A percentile compares a stretch with the other conserved stretches of the same genome.
Evolutionary conservation across 2,888 invertebrate species (phyloP).

Genomic region (Luffia ferchaultella): DNA sequence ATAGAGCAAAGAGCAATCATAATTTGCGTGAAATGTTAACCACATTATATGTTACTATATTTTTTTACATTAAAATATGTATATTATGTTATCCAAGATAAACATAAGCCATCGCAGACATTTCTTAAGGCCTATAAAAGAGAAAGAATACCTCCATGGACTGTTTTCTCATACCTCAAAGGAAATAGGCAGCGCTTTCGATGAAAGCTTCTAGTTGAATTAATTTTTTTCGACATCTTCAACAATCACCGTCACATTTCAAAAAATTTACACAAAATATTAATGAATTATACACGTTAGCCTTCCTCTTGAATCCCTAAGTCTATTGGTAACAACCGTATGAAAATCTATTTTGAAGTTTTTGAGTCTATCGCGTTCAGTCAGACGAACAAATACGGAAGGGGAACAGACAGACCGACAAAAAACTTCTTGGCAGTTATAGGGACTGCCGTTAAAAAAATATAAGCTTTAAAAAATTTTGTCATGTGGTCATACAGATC

Average conservation of each 20-base stretch:
- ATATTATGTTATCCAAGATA: constrained; percentile 3
- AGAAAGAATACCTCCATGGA: constrained; percentile 4
- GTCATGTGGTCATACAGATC: too few species aligned
- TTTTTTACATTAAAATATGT: constrained; percentile 2
- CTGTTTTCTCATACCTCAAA: constrained; percentile 6
- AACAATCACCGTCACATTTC: constrained; percentile 1
- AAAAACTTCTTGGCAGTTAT: too few species aligned
- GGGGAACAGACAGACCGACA: too few species aligned
- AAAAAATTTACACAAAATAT: background rate
- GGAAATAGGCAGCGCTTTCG: constrained; percentile 4
- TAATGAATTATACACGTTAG: background rate
- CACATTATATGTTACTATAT: background rate
- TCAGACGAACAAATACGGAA: background rate
- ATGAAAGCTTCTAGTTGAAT: constrained; percentile 3
- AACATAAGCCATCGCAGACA: background rate
- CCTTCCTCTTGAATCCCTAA: background rate
- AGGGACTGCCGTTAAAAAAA: too few species aligned
- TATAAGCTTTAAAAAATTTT: too few species aligned
- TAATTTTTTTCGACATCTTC: constrained; percentile 2
- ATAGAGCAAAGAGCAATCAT: background rate
- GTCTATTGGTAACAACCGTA: background rate
- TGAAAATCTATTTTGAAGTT: background rate
- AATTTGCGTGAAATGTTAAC: background rate
- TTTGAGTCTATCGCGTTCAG: background rate
- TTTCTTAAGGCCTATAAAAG: constrained; percentile 7